These are phyloP conservation scores for Leguminivora glycinivorella DNA, from an alignment of 1,140 invertebrate genomes.

Conservation along the genomic window DNA sequence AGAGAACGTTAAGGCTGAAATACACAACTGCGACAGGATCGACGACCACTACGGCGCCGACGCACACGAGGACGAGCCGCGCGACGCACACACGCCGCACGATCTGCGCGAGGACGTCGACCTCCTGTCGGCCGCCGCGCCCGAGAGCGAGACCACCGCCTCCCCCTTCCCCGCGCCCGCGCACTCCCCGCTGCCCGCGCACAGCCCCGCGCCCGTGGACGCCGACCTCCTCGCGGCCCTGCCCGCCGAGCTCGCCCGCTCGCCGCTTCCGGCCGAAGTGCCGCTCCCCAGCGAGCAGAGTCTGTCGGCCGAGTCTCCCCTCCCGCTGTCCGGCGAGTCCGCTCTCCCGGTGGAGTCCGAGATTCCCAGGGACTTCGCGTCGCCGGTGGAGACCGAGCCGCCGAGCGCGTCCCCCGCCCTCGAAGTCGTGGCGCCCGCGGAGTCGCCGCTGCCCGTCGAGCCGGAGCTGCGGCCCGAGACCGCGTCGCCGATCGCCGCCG, in stretches of 20 bases:
- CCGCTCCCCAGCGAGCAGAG: constrained; percentile 32
- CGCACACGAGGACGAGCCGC: background rate
- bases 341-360: constrained; percentile 19
- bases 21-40: constrained; percentile 48
- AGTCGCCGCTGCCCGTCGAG: constrained; percentile 27
- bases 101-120: background rate
- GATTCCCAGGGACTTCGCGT: background rate
- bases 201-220: constrained; percentile 13
- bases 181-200: constrained; percentile 33
- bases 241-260: background rate
- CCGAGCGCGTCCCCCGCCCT: background rate
- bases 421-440: constrained; percentile 5
- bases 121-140: background rate
- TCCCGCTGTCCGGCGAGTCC: background rate
- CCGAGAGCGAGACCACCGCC: constrained; percentile 32
- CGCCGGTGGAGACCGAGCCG: constrained; percentile 8
- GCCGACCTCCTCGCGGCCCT: background rate
- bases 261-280: constrained; percentile 29
- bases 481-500: constrained; percentile 22
- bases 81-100: constrained; percentile 1
- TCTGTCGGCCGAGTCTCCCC: constrained; percentile 29
- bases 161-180: constrained; percentile 34
- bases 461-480: constrained; percentile 7
- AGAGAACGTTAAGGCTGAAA: constrained; percentile 51
- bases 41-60: constrained; percentile 29